A percentile compares a stretch with the other conserved stretches of the same genome.
Evolutionary conservation across 2,888 invertebrate species (phyloP).

Genomic region (Notodonta ziczac): DNA sequence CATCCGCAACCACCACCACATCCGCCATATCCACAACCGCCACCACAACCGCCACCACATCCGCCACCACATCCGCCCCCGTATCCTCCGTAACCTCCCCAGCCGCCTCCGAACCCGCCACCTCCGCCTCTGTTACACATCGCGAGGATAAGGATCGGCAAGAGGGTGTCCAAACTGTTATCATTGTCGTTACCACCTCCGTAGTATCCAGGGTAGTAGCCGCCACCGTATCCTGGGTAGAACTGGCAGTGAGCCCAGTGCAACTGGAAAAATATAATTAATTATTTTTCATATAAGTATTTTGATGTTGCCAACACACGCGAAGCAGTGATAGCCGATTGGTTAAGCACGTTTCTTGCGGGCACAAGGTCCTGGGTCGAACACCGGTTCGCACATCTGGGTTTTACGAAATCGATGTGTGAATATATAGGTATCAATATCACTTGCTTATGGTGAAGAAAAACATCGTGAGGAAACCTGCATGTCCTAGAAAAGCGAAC

Average conservation of each 20-base stretch:
- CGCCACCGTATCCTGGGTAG: slow-evolving; percentile 29
- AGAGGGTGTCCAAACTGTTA: slow-evolving; percentile 48
- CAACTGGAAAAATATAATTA: slow-evolving; percentile 37
- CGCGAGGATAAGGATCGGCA: slow-evolving; percentile 52
- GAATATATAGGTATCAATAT: too few relatives aligned
- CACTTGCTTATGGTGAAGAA: too few relatives aligned
- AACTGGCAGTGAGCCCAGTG: slow-evolving; percentile 52
- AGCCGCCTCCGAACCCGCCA: slow-evolving; percentile 18
- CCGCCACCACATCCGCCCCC: slow-evolving; percentile 29
- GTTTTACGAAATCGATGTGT: too few relatives aligned
- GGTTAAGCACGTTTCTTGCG: too few relatives aligned
- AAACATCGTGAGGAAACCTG: too few relatives aligned
- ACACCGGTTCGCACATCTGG: too few relatives aligned
- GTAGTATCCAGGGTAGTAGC: slow-evolving; percentile 31
- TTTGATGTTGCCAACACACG: too few relatives aligned
- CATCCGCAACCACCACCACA: slow-evolving; percentile 3
- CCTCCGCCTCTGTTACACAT: slow-evolving; percentile 31
- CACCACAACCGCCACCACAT: slow-evolving; percentile 27
- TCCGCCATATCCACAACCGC: slow-evolving; percentile 24
- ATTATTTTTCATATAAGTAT: slow-evolving; percentile 2
- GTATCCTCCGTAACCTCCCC: slow-evolving; percentile 34
- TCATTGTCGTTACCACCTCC: slow-evolving; percentile 29
- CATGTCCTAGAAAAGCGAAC: too few relatives aligned
- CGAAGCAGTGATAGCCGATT: too few relatives aligned
- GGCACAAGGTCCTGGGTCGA: too few relatives aligned